Conservation (phyloP, 2,888 invertebrate species). For the Ophion obscuratus region DNA sequence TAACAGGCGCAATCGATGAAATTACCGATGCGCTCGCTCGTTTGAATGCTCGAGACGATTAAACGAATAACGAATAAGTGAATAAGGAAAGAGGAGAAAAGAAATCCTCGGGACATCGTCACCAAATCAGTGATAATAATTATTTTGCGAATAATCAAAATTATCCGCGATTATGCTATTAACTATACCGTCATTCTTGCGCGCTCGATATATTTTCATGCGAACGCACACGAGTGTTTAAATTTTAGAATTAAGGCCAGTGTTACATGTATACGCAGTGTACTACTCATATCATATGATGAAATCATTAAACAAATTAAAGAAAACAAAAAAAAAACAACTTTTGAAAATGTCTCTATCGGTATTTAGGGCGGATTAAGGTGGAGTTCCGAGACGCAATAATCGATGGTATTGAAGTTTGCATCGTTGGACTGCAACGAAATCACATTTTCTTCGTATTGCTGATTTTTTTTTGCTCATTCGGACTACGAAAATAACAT, state of each 20-base stretch:
- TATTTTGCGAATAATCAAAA: conserved; percentile 67
- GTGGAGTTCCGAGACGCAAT: neutral
- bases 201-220: conserved; percentile 57
- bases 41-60: conserved; percentile 32
- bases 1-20: conserved; percentile 47
- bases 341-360: neutral
- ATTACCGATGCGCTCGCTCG: conserved; percentile 50
- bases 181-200: conserved; percentile 49
- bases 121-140: conserved; percentile 64
- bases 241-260: conserved; percentile 83
- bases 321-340: conserved; percentile 54
- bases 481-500: too few species aligned
- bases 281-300: conserved; percentile 83
- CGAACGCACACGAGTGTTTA: conserved; percentile 75
- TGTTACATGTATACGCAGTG: conserved; percentile 84
- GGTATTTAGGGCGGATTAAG: too few species aligned
- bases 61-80: conserved; percentile 26
- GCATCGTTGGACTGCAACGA: too few species aligned
- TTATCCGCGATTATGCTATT: conserved; percentile 61
- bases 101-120: conserved; percentile 47
- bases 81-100: conserved; percentile 17
- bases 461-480: too few species aligned
- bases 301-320: conserved; percentile 76
- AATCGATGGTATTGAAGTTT: too few species aligned
- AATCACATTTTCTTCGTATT: too few species aligned